Evolutionary conservation across 2,113 vertebrate genomes (phyloP), one percentile per base, ranked within the genome.

Genomic region (Oryzias melastigma): DNA sequence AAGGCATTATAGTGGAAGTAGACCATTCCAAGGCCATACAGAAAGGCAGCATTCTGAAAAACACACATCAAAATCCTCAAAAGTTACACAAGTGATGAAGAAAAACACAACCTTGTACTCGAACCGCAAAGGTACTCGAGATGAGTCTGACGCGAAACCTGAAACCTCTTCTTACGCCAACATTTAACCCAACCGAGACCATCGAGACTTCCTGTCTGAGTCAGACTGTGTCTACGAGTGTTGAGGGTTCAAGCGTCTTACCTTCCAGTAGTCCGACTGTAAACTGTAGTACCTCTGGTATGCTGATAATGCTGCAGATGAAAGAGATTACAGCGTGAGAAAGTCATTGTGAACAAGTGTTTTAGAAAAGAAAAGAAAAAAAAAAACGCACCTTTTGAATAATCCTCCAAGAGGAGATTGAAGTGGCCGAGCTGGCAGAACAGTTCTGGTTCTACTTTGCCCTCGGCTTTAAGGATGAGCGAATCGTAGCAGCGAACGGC

Each of bases 261-360:
- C 97, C 96, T 98, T 99, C 97, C 97, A 99, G 95, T 99, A 98
- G 94, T 99, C 97, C 90, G 97, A 95, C 86, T 98, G 96, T 96
- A 98, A 98, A 97, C 95, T 98, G 95, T 98, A 98, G 96, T 98
- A 98, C 94, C 96, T 98, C 97, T 99, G 97, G 96, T 99, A 98
- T 93, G 97, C 97, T 92, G 97, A 99, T 95, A 99, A 97, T 94
- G 97, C 97, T 98, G 91, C 48, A 87, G 85, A 51, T 65, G 7
- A 66, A 44, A 50, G 55, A 51, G 1, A 22, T 8, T n/a, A 7
- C 7, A 19, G n/a, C n/a, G 12, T 17, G n/a, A 18, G 46, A 19
- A 47, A 2, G 19, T 47, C 8, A 4, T 5, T 44, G 16, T 44
- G 16, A 17, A 44, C 16, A 44, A 3, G 41, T 17, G 5, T 5